Percentiles rank a stretch among this genome's conserved stretches.
Conservation (phyloP, 2,113 vertebrate genomes). For the Plestiodon gilberti region DNA sequence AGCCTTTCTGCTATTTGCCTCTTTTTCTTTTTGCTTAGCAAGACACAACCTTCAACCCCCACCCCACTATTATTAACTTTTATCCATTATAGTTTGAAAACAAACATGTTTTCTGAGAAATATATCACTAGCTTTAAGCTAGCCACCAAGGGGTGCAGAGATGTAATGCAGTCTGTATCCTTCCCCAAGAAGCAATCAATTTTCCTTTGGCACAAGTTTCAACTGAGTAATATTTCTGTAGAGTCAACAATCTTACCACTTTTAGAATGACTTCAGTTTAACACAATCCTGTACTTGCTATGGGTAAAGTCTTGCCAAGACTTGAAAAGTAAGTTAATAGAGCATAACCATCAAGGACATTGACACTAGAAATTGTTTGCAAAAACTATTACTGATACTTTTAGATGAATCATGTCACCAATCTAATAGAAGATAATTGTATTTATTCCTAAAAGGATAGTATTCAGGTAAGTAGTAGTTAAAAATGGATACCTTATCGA, state of each 20-base stretch:
- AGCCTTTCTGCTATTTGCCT: neutral
- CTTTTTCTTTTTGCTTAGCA: neutral
- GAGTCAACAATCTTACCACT: conserved; percentile 26
- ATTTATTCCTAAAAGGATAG: conserved; percentile 35
- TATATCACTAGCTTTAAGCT: conserved; percentile 15
- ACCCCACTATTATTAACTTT: neutral
- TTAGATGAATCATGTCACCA: conserved; percentile 37
- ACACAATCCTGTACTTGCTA: conserved; percentile 10
- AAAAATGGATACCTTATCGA: neutral
- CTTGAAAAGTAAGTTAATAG: conserved; percentile 41
- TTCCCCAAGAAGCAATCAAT: conserved; percentile 19
- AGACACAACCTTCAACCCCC: neutral
- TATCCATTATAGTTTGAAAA: conserved; percentile 18
- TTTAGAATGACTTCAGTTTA: conserved; percentile 26
- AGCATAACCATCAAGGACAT: neutral
- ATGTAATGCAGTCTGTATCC: conserved; percentile 22
- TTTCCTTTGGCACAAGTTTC: conserved; percentile 37
- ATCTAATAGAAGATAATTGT: conserved; percentile 47
- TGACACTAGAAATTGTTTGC: neutral
- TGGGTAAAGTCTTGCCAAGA: conserved; percentile 30
- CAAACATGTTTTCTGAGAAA: conserved; percentile 34
- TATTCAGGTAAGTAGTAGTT: conserved; percentile 19
- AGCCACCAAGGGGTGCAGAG: neutral
- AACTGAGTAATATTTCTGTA: conserved; percentile 18
- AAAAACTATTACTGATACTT: conserved; percentile 36